Evolutionary conservation across 2,113 vertebrate genomes (phyloP).

Genomic region (Polypterus senegalus): DNA sequence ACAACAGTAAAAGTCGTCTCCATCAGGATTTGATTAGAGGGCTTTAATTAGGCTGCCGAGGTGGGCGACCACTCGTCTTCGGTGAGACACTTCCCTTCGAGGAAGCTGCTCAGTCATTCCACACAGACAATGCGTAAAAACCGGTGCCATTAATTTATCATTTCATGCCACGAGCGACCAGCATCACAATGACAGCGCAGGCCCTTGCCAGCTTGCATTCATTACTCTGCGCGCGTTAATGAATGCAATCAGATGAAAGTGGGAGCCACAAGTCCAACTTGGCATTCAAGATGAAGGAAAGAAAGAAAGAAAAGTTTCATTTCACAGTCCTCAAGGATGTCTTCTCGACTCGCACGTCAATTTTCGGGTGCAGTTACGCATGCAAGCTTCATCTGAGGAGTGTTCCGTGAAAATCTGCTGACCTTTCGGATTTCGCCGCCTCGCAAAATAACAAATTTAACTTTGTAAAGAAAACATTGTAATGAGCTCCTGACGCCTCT

Average conservation of each 20-base stretch:
- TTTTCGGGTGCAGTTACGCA: too few relatives aligned
- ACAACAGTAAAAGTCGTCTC: constrained; percentile 4
- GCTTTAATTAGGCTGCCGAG: constrained; percentile 27
- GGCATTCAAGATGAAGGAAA: constrained; percentile 1
- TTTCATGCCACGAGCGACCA: constrained; percentile 7
- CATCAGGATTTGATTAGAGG: constrained; percentile 19
- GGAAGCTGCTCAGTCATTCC: constrained; percentile 18
- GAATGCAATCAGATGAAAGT: neutral
- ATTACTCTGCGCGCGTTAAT: constrained; percentile 6
- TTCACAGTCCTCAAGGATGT: too few relatives aligned
- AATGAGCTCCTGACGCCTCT: too few relatives aligned
- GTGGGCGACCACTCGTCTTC: constrained; percentile 18
- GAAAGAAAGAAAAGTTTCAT: neutral
- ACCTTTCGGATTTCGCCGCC: too few relatives aligned
- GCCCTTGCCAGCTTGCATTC: constrained; percentile 10
- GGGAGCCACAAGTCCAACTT: neutral
- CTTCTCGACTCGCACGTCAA: too few relatives aligned
- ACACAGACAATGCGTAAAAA: constrained; percentile 16
- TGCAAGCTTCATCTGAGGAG: too few relatives aligned
- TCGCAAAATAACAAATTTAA: too few relatives aligned
- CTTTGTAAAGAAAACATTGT: too few relatives aligned
- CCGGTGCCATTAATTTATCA: constrained; percentile 29
- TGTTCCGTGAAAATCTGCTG: too few relatives aligned
- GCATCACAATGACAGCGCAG: constrained; percentile 15
- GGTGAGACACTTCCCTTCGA: constrained; percentile 23